Base-by-base conservation (phyloP, 2,888 invertebrate species). In the Drosophila pegasa region DNA sequence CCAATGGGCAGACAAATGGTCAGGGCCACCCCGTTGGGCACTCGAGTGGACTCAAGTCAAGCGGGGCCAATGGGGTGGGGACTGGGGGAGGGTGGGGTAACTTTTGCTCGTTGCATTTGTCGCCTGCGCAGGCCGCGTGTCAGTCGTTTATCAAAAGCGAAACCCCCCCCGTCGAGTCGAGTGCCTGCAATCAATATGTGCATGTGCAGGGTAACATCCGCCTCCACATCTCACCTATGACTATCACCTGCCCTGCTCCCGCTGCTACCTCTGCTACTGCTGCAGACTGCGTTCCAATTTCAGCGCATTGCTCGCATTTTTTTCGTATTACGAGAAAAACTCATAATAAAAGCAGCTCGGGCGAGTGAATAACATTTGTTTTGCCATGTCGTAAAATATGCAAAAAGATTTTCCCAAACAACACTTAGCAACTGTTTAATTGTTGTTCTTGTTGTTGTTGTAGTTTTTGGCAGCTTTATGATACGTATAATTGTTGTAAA, bases 311-410 rank as follows among this genome's bases (percentile, higher is more conserved):
- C 83, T 87, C 57, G 69, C 66, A 87, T 88, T 88, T 88, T 88
- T 80, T 61, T 64, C 64, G 62, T 73, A 83, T 84, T 80, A 71
- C 87, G 71, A 60, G 88, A 65, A 73, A 75, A 75, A 86, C 71
- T 78, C 75, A 66, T 84, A 88, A 88, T 84, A 84, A 88, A 88
- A 80, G 35, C 72, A 88, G 73, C 48, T 87, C 65, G 62, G 55
- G 58, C 88, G 78, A 75, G 67, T 37, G 70, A 67, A 84, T 84
- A 87, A 88, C 83, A 84, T 88, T 88, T 87, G 83, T 87, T 83
- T 84, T 87, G 78, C 83, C 85, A 69, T 84, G 88, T 84, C 88
- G 88, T 88, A 84, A 83, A 84, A 80, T 88, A 67, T 72, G 75
- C 81, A 67, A 69, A 88, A 88, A 88, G 78, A 80, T 69, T 80